Conservation (phyloP, 2,888 invertebrate genomes). For the Marronus borbonicus region DNA sequence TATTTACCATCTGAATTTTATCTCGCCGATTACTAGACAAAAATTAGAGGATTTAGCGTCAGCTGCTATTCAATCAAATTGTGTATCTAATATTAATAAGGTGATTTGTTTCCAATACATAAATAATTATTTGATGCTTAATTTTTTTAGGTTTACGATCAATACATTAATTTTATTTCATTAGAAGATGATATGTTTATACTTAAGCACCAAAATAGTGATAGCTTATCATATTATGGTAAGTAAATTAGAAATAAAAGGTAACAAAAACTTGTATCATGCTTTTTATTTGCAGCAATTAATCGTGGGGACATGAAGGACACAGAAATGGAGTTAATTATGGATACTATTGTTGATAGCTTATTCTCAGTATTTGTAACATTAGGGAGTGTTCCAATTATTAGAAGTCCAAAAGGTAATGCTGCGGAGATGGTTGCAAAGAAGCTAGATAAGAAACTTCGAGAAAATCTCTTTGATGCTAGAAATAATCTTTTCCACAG, state of each 20-base stretch:
- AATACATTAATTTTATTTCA: conserved; percentile 98
- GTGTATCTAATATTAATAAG: conserved; percentile 93
- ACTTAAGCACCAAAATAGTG: conserved; percentile 93
- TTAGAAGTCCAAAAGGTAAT: conserved; percentile 93
- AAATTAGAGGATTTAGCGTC: conserved; percentile 96
- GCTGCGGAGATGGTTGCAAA: conserved; percentile 99
- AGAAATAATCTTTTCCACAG: conserved; percentile 95
- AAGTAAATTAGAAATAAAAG: conserved; percentile 61
- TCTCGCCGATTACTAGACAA: conserved; percentile 94
- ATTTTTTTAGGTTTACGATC: conserved; percentile 86
- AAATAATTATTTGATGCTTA: conserved; percentile 17
- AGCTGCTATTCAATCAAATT: conserved; percentile 91
- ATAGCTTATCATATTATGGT: conserved; percentile 94
- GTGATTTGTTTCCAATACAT: conserved; percentile 65
- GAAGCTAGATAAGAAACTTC: conserved; percentile 95
- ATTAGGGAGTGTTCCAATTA: conserved; percentile 90
- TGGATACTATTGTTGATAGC: conserved; percentile 96
- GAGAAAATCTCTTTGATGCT: conserved; percentile 97
- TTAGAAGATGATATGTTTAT: conserved; percentile 98
- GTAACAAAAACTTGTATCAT: conserved; percentile 6
- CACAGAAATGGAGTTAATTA: conserved; percentile 94
- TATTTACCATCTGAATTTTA: conserved; percentile 96
- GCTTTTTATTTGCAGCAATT: conserved; percentile 78
- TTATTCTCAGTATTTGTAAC: conserved; percentile 99
- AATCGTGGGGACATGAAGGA: conserved; percentile 96